These are phyloP conservation scores for Oligia fasciuncula DNA, from an alignment of 2,888 invertebrate species.

Conservation along the genomic window DNA sequence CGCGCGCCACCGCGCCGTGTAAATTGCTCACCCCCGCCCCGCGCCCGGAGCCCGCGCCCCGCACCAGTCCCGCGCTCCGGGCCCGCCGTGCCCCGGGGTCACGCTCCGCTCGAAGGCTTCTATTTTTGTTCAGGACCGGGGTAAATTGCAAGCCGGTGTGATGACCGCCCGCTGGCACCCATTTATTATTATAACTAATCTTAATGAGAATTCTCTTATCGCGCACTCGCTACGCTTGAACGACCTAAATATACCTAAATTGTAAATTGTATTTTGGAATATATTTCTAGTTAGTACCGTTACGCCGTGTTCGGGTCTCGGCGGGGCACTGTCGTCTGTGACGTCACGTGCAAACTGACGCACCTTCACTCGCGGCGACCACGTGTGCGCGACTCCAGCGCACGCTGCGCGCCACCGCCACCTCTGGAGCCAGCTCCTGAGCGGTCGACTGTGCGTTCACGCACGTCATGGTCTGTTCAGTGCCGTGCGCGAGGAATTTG, in stretches of 20 bases:
- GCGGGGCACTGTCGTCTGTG: not conserved
- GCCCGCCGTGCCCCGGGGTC: slow-evolving; percentile 58
- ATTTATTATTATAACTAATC: slow-evolving; percentile 68
- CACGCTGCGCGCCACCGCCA: not conserved
- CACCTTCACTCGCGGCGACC: not conserved
- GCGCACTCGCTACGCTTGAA: slow-evolving; percentile 40
- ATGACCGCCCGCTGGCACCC: slow-evolving; percentile 65
- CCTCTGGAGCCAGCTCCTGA: not conserved
- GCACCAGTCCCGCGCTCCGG: slow-evolving; percentile 8
- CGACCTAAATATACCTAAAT: slow-evolving; percentile 48
- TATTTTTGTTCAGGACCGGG: slow-evolving; percentile 66
- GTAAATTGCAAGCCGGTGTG: slow-evolving; percentile 63
- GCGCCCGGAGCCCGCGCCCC: not conserved
- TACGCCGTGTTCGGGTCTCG: slow-evolving; percentile 6
- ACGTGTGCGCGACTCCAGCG: not conserved
- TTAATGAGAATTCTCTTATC: slow-evolving; percentile 66
- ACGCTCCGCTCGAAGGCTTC: slow-evolving; percentile 66
- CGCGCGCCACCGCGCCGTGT: slow-evolving; percentile 52
- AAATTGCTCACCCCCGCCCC: slow-evolving; percentile 48
- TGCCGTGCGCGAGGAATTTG: slow-evolving; percentile 47
- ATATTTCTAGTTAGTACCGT: slow-evolving; percentile 49
- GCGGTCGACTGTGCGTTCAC: not conserved
- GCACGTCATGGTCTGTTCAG: not conserved
- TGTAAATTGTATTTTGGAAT: slow-evolving; percentile 38
- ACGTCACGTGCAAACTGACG: slow-evolving; percentile 18